Base-by-base conservation (phyloP, 1,140 invertebrate genomes). In the Ceratitis capitata region DNA sequence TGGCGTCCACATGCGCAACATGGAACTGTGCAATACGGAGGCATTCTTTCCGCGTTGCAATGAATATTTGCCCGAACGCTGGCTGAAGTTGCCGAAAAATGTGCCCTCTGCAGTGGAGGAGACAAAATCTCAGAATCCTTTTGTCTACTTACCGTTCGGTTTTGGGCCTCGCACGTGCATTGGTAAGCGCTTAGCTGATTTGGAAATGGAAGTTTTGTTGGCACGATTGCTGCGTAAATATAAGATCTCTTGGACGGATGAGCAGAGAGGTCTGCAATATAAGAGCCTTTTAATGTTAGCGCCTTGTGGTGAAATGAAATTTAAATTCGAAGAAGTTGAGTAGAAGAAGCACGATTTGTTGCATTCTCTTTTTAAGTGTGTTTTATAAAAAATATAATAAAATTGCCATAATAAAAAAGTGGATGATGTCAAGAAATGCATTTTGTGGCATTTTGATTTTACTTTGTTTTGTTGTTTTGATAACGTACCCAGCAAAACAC, bases 141-240 rank as follows among this genome's bases (percentile, higher is more conserved):
- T 95, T 74, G 92, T 93, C 5, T 93, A 92, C 85, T 89, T 92
- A 45, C 94, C 94, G 0, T 95, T 95, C 87, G 95, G 95, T 0
- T 94, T 94, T 69, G 95, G 95, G 19, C 92, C 93, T 5, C 90
- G 95, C 29, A 89, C 90, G 56, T 94, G 94, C 86, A 92, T 94
- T 49, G 94, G 94, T 14, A 93, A 94, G 86, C 92, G 96, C 83
- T 94, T 97, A 86, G 96, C 96, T 4, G 94, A 96, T 89, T 92
- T 96, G 88, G 95, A 96, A 89, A 89, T 96, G 83, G 94, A 95
- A 88, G 92, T 95, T 26, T 93, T 94, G 47, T 85, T 95, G 4
- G 90, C 94, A 29, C 93, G 94, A 88, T 90, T 95, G 42, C 91
- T 94, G 45, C 91, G 94, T 82, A 93, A 94, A 86, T 94, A 94